Percentiles rank a stretch among this genome's conserved stretches.
phyloP scores from a whole-genome alignment of 2,888 invertebrate genomes.

The Galerucella nymphaeae region DNA sequence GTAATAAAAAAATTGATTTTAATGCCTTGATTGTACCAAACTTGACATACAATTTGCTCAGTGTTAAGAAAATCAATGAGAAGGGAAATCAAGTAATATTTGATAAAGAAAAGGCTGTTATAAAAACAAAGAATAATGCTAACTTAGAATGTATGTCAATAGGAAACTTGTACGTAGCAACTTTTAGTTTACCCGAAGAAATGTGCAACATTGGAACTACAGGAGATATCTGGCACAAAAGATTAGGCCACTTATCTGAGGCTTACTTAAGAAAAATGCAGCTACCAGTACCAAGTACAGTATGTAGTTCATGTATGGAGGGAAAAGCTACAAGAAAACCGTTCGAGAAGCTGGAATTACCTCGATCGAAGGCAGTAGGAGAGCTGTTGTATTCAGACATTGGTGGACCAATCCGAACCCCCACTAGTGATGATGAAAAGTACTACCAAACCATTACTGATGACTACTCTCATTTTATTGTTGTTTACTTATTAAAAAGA shows the following conservation, averaged over 20 bases:
- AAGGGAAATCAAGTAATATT: too few species aligned
- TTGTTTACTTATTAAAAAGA: too few species aligned
- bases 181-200: constrained; percentile 5
- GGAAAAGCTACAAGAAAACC: constrained; percentile 10
- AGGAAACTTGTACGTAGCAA: constrained; percentile 1
- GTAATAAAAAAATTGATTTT: background rate
- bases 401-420: too few species aligned
- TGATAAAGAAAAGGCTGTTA: background rate
- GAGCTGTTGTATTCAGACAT: background rate
- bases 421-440: too few species aligned
- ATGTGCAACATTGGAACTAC: background rate
- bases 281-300: background rate
- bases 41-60: too few species aligned
- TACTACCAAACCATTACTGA: too few species aligned
- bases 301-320: constrained; percentile 9
- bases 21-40: too few species aligned
- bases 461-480: too few species aligned
- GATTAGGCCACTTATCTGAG: background rate
- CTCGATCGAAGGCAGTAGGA: background rate
- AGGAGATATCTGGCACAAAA: background rate
- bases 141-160: background rate
- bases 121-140: background rate
- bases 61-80: too few species aligned
- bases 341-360: background rate
- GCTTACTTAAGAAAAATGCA: constrained; percentile 4